Evolutionary conservation across 2,113 vertebrate species (phyloP), one percentile per base, ranked within the genome.

Genomic region (Bubo blakistoni): DNA sequence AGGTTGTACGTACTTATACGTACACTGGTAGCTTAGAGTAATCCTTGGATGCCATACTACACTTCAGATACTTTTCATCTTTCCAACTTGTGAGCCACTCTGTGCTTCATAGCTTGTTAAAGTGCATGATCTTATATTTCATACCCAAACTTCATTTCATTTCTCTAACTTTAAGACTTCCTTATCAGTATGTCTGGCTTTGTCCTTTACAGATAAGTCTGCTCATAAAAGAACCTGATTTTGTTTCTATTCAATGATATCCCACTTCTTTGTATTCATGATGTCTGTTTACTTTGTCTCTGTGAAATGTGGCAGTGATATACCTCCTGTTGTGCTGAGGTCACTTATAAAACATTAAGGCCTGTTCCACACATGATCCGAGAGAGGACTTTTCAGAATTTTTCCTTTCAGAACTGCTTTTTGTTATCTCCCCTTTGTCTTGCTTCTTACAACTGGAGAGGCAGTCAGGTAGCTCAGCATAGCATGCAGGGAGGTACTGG

Each of bases 391-490:
- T 95, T 84, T 83, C 8, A 4, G 62, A 54, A 54, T 24, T 84
- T 86, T 94, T 81, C 87, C 66, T 93, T 94, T 88, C 79, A 93
- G 88, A 94, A 69, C 21, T 93, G 47, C 82, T 92, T 90, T 93
- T 93, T 93, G 55, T 87, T 80, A n/a, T n/a, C 40, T 92, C 72
- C 63, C 46, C 38, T 86, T 86, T 94, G 51, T 86, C 76, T 94
- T 83, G 63, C 70, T 80, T 52, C 69, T 81, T 85, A 20, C n/a
- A 96, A 59, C 44, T 61, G 44, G 66, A 80, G 87, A 87, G 65
- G 84, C 78, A 89, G 77, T 59, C 81, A 91, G 91, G 84, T 59
- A 81, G 86, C 62, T 92, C 63, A 87, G 71, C 73, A 30, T 20
- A 62, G 80, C 34, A 7, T 46, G 12, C 79, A 62, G 16, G 59